These are phyloP conservation scores for Noctua fimbriata DNA, from an alignment of 2,888 invertebrate genomes.

Conservation along the genomic window DNA sequence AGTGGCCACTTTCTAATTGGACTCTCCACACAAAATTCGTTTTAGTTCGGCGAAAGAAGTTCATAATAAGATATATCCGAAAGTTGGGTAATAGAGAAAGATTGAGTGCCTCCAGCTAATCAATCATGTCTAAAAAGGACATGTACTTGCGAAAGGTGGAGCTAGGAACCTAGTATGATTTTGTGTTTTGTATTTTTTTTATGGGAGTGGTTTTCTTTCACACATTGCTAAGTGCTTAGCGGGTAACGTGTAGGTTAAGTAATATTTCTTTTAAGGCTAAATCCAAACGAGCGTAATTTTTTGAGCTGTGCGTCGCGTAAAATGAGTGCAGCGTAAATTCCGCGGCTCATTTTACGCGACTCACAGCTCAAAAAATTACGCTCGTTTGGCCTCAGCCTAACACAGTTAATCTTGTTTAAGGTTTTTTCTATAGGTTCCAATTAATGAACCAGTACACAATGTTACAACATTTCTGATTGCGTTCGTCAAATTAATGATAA, in stretches of 20 bases:
- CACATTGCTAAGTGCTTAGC: not conserved
- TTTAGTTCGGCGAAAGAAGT: slow-evolving; percentile 34
- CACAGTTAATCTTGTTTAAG: not conserved
- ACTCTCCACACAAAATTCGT: not conserved
- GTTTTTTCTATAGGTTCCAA: not conserved
- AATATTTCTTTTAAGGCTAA: not conserved
- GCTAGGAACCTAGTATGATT: slow-evolving; percentile 2
- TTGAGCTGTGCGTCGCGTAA: too few relatives aligned
- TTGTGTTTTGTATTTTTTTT: slow-evolving; percentile 20
- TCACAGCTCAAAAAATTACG: too few relatives aligned
- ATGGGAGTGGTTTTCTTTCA: slow-evolving; percentile 7
- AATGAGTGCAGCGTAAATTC: too few relatives aligned
- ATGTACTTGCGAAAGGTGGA: slow-evolving; percentile 27
- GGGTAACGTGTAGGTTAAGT: not conserved
- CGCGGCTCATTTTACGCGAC: too few relatives aligned
- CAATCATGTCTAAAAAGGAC: slow-evolving; percentile 55
- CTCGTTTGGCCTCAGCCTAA: too few relatives aligned
- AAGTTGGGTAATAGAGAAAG: slow-evolving; percentile 32
- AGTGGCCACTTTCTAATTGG: slow-evolving; percentile 7
- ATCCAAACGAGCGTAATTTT: too few relatives aligned
- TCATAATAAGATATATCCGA: slow-evolving; percentile 35
- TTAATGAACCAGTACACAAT: not conserved
- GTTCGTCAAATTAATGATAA: not conserved
- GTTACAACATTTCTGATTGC: too few relatives aligned
- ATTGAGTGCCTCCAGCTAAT: slow-evolving; percentile 50